A percentile compares a stretch with the other conserved stretches of the same genome.
Evolutionary conservation across 1,140 invertebrate genomes (phyloP).

Genomic region (Leptinotarsa lineolata): DNA sequence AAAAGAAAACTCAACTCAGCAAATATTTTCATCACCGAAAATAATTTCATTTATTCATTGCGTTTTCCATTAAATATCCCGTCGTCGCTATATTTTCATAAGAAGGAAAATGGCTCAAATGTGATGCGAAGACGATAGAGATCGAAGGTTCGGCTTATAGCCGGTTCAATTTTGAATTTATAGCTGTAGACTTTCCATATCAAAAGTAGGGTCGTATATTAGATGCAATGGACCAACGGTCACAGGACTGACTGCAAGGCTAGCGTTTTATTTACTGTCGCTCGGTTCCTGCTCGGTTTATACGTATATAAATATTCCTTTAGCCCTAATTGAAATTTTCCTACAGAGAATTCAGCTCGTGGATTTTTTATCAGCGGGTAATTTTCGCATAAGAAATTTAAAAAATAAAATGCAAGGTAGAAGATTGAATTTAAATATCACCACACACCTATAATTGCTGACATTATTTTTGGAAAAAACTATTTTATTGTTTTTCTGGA

Average conservation of each 20-base stretch:
- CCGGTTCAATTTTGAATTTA: slow-evolving; percentile 50
- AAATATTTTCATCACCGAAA: too few species aligned
- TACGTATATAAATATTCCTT: background rate
- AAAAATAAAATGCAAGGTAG: too few species aligned
- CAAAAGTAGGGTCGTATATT: slow-evolving; percentile 46
- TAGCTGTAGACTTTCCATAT: slow-evolving; percentile 46
- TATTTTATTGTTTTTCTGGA: too few species aligned
- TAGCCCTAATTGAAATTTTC: background rate
- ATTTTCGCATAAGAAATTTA: too few species aligned
- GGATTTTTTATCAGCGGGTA: too few species aligned
- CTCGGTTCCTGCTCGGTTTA: background rate
- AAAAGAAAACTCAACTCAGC: too few species aligned
- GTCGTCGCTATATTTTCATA: background rate
- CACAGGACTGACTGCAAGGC: slow-evolving; percentile 36
- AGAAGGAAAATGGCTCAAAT: slow-evolving; percentile 12
- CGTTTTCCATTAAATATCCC: too few species aligned
- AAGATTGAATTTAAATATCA: too few species aligned
- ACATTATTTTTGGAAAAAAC: too few species aligned
- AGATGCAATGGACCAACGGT: slow-evolving; percentile 47
- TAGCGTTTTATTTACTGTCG: slow-evolving; percentile 28
- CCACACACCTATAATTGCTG: too few species aligned
- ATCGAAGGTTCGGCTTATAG: slow-evolving; percentile 48
- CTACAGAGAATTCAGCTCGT: too few species aligned
- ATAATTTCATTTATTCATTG: too few species aligned
- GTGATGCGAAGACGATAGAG: slow-evolving; percentile 37